Conservation (phyloP, 2,888 invertebrate species). For the Euclidia mi region DNA sequence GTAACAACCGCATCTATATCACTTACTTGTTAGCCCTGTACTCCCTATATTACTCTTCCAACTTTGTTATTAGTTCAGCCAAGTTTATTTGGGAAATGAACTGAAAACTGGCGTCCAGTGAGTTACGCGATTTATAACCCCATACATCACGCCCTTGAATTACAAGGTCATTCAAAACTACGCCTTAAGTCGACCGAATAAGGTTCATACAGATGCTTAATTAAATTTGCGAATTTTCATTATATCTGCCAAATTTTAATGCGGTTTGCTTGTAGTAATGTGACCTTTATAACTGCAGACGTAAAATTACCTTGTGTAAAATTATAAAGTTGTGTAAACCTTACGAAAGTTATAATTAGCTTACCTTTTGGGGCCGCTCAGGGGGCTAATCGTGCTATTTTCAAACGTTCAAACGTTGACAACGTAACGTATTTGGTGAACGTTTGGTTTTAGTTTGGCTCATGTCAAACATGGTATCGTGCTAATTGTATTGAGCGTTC, state of each 20-base stretch:
- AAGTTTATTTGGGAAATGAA: slow-evolving; percentile 85
- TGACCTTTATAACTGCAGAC: slow-evolving; percentile 33
- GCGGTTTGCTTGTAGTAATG: no score
- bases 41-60: slow-evolving; percentile 71
- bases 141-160: slow-evolving; percentile 46
- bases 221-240: background rate
- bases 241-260: slow-evolving; percentile 31
- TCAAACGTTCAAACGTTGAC: no score
- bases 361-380: slow-evolving; percentile 17
- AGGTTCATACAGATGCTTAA: no score
- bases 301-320: slow-evolving; percentile 17
- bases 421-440: no score
- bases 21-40: slow-evolving; percentile 30
- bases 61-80: slow-evolving; percentile 82
- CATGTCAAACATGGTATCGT: no score
- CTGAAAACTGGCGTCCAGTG: slow-evolving; percentile 78
- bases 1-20: slow-evolving; percentile 53
- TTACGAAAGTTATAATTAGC: slow-evolving; percentile 42
- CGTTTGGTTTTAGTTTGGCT: no score
- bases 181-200: no score
- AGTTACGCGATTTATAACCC: slow-evolving; percentile 74
- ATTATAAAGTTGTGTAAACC: slow-evolving; percentile 19
- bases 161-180: slow-evolving; percentile 40
- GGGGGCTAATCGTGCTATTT: no score
- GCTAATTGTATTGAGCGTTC: no score